Evolutionary conservation across 2,113 vertebrate species (phyloP), one percentile per base, ranked within the genome.

Genomic region (Xenus cinereus): DNA sequence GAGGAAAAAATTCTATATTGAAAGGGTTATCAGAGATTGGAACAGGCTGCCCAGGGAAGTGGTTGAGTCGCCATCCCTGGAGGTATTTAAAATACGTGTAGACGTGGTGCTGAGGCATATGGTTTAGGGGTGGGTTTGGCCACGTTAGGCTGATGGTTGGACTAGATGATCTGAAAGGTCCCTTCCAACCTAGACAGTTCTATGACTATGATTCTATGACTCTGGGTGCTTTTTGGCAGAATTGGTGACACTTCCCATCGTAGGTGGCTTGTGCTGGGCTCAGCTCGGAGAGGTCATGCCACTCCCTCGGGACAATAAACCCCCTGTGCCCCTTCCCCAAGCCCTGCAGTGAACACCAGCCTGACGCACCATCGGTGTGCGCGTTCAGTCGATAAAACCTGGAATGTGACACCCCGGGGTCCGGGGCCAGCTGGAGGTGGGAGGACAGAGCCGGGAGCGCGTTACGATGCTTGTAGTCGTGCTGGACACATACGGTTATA

Each of bases 401-500:
- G 96, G 95, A 97, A 97, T 93, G 95, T 84, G 96, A 92, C 84
- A 95, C 72, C 76, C 67, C 7, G 27, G 84, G 81, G 71, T 66
- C 50, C 26, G 5, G 75, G 90, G 87, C 78, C 93, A 97, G 84
- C 95, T 96, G 95, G 89, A 97, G 93, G 91, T 9, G 27, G 86
- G 84, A 93, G 72, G 94, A 94, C 82, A 79, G 94, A 75, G 83
- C 80, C 9, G 2, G 87, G 94, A 96, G 90, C 16, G 3, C 7
- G 27, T 89, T 73, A 48, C 12, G 5, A 64, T 0, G 33, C 84
- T 94, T 72, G 91, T 89, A 94, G 85, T 93, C 66, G 7, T 4
- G 3, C 72, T 75, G 96, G 93, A 93, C 95, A 87, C 91, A 96
- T 93, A 96, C 88, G 89, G 97, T 94, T 97, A 95, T 97, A 97